phyloP scores from a whole-genome alignment of 2,888 invertebrate species.

The Aromia moschata region DNA sequence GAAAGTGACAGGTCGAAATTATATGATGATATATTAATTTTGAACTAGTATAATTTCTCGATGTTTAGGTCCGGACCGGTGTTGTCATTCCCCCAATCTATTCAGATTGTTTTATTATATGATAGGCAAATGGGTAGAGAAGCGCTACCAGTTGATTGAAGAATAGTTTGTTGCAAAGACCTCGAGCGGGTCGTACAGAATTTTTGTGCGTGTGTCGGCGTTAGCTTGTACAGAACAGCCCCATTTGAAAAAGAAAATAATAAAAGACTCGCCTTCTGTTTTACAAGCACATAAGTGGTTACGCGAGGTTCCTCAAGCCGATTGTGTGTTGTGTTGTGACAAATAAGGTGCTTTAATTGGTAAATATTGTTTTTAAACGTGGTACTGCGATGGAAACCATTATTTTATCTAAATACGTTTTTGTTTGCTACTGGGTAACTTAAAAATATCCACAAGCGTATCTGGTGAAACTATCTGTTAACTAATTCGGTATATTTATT shows the following conservation, averaged over 20 bases:
- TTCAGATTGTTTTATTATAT: slow-evolving; percentile 20
- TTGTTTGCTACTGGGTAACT: neutral
- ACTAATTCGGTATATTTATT: neutral
- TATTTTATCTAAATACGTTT: neutral
- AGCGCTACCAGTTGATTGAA: slow-evolving; percentile 20
- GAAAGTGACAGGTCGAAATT: slow-evolving; percentile 18
- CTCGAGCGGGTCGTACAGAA: slow-evolving; percentile 6
- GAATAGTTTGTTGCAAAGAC: slow-evolving; percentile 18
- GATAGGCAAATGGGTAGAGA: slow-evolving; percentile 18
- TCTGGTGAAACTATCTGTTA: neutral
- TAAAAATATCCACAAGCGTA: neutral
- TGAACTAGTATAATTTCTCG: slow-evolving; percentile 22
- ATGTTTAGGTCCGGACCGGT: slow-evolving; percentile 16
- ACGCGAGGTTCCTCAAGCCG: slow-evolving; percentile 7
- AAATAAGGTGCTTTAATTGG: slow-evolving; percentile 10
- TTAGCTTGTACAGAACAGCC: slow-evolving; percentile 2
- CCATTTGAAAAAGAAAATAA: neutral
- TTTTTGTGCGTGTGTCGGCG: slow-evolving; percentile 14
- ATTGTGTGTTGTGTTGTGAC: slow-evolving; percentile 18
- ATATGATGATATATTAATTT: slow-evolving; percentile 25
- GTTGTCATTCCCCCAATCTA: slow-evolving; percentile 19
- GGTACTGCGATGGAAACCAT: slow-evolving; percentile 1
- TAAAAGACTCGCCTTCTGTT: slow-evolving; percentile 12
- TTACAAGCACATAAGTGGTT: slow-evolving; percentile 12
- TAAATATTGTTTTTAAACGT: slow-evolving; percentile 7